Evolutionary conservation across 2,888 invertebrate genomes (phyloP), one percentile per base, ranked within the genome.

Genomic region (Drosophila suboccidentalis): DNA sequence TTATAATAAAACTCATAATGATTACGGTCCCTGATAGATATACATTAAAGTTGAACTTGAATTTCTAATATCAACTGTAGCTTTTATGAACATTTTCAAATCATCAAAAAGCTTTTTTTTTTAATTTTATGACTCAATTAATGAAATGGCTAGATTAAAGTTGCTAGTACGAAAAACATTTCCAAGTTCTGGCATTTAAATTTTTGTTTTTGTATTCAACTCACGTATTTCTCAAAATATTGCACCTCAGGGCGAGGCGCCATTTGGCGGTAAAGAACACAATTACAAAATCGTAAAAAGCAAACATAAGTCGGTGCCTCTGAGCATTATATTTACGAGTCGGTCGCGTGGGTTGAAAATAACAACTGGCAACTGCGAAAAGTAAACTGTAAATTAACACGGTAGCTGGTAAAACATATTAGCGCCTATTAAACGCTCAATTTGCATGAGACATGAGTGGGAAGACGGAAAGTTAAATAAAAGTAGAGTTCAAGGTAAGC

Each of bases 401-500:
- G 49, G 64, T 63, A 61, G 65, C 73, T 66, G 75, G 60, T 41
- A 43, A 72, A 70, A 68, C 71, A 62, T 79, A 85, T 85, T 84
- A 87, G 50, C 87, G 82, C 75, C 89, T 89, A 81, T 84, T 89
- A 89, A 62, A 43, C 65, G 60, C 54, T 44, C 73, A 74, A 84
- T 86, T 86, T 86, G 80, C 85, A 79, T 70, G 57, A 36, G 61
- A 43, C 44, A 3, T 43, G 50, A 13, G 51, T 11, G n/a, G 36
- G 46, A 41, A 41, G 6, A 11, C 15, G 8, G 3, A 22, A 15
- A 13, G 34, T 13, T 13, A 15, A n/a, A 34, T 32, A 11, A 10
- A 47, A 59, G 57, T 39, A 62, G 73, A 81, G 89, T 87, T 89
- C 89, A 86, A 89, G 85, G 85, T 80, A 82, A 81, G n/a, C 73